phyloP scores from a whole-genome alignment of 2,888 invertebrate genomes.

The Tortricodes alternella region DNA sequence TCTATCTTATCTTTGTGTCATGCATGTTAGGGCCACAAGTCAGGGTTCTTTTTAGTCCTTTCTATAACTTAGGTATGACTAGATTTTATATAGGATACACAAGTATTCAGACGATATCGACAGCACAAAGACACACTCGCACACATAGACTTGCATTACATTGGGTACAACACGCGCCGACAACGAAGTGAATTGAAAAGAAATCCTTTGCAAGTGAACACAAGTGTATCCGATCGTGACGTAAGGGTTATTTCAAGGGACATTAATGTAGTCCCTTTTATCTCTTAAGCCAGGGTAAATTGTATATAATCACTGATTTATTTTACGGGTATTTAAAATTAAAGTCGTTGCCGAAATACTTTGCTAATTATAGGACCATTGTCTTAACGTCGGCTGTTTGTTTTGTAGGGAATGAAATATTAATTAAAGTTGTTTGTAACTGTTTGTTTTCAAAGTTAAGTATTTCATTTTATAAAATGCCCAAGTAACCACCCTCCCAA shows the following conservation, averaged over 20 bases:
- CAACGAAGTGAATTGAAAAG: constrained; percentile 15
- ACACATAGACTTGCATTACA: not conserved
- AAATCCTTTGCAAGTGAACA: constrained; percentile 15
- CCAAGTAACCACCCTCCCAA: no score
- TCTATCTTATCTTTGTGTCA: no score
- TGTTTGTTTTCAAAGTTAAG: no score
- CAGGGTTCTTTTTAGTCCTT: no score
- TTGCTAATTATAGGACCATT: not conserved
- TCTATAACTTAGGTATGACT: no score
- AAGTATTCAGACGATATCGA: not conserved
- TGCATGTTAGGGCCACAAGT: no score
- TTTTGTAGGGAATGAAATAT: not conserved
- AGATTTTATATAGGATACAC: no score
- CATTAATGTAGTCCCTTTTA: constrained; percentile 8
- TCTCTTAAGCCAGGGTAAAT: constrained; percentile 2
- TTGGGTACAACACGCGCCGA: no score
- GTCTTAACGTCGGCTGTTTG: not conserved
- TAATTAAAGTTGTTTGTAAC: not conserved
- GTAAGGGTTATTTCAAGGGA: constrained; percentile 15
- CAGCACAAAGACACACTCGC: no score
- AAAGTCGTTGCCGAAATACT: not conserved
- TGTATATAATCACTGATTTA: constrained; percentile 21
- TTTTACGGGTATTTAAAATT: constrained; percentile 7
- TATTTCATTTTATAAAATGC: no score
- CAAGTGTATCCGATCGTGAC: not conserved